A percentile compares a stretch with the other conserved stretches of the same genome.
Conservation (phyloP, 2,888 invertebrate genomes). For the Arrhopalites spinosus region DNA sequence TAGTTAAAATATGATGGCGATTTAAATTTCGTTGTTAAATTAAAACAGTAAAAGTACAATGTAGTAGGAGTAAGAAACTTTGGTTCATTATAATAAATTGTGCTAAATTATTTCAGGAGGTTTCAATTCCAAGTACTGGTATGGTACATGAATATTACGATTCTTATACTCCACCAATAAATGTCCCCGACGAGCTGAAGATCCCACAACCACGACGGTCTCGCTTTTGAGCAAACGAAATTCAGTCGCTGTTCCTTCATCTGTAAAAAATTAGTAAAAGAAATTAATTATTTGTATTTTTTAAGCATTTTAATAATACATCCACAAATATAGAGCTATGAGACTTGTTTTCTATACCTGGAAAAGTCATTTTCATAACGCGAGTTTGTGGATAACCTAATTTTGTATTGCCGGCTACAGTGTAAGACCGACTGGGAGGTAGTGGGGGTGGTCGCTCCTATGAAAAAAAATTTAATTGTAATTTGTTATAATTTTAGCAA, state of each 20-base stretch:
- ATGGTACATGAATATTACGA: conserved; percentile 76
- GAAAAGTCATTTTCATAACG: conserved; percentile 87
- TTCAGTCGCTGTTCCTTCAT: conserved; percentile 63
- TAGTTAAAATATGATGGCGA: no score
- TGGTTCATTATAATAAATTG: no score
- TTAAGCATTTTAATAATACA: background rate
- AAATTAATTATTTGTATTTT: background rate
- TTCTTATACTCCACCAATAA: conserved; percentile 82
- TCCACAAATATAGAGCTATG: background rate
- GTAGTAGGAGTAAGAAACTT: no score
- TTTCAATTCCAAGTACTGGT: conserved; percentile 80
- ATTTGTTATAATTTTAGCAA: background rate
- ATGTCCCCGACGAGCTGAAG: conserved; percentile 83
- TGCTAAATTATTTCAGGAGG: no score
- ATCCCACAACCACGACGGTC: conserved; percentile 83
- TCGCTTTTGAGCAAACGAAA: conserved; percentile 78
- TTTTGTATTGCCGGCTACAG: conserved; percentile 86
- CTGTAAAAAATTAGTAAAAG: conserved; percentile 56
- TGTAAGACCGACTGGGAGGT: conserved; percentile 82
- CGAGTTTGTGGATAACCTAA: conserved; percentile 90
- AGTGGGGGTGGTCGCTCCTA: conserved; percentile 90
- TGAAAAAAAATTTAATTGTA: conserved; percentile 40
- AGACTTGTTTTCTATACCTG: conserved; percentile 62
- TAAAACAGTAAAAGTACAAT: no score
- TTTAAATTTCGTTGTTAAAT: no score